phyloP scores from a whole-genome alignment of 2,113 vertebrate species.

The Okapia johnstoni region DNA sequence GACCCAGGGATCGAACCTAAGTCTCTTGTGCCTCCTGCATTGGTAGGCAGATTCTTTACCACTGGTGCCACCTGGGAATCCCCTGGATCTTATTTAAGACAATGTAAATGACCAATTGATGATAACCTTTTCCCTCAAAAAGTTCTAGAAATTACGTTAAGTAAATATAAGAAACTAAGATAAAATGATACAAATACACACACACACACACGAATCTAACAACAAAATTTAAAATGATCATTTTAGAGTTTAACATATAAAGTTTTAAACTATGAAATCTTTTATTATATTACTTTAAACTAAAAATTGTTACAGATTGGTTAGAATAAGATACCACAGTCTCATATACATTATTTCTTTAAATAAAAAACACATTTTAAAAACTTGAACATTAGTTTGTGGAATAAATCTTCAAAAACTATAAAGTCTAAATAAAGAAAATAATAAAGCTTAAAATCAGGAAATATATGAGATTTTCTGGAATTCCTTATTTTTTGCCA shows the following conservation, averaged over 20 bases:
- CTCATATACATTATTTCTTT: background rate
- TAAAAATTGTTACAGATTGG: background rate
- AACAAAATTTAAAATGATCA: background rate
- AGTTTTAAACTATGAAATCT: background rate
- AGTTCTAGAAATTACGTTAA: background rate
- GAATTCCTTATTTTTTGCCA: background rate
- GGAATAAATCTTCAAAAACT: background rate
- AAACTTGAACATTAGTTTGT: background rate
- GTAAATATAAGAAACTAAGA: background rate
- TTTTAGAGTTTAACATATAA: background rate
- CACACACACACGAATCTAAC: background rate
- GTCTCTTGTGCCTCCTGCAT: background rate
- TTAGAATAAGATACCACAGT: background rate
- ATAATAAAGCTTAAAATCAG: background rate
- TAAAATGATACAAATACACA: background rate
- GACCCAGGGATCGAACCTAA: background rate
- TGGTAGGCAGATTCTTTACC: background rate
- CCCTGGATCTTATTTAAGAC: background rate
- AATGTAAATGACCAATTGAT: background rate
- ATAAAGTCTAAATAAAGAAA: background rate
- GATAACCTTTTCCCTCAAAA: background rate
- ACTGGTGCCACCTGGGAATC: background rate
- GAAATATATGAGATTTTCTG: background rate
- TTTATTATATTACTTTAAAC: background rate
- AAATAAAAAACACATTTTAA: slow-evolving; percentile 8